Evolutionary conservation across 2,797 vertebrate genomes (phyloP).

Genomic region (Enteromius viviparus): DNA sequence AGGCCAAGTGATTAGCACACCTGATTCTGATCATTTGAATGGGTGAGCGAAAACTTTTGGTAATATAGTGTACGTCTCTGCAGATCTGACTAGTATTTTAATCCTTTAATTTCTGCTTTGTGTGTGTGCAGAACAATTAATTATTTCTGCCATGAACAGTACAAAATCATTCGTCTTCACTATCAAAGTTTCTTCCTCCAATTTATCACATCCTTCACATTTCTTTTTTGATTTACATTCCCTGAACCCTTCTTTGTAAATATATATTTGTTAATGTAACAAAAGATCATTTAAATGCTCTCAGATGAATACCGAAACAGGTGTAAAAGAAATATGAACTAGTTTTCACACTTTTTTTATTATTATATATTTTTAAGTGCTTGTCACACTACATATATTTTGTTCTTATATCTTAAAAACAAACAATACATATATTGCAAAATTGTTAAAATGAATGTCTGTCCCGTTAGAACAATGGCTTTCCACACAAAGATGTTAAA

Average conservation of each 20-base stretch:
- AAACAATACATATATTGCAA: conserved; percentile 15
- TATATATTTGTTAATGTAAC: background rate
- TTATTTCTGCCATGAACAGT: background rate
- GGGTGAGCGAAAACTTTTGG: too few species aligned
- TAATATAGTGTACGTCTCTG: background rate
- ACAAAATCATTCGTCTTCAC: background rate
- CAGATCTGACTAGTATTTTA: background rate
- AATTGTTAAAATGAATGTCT: conserved; percentile 5
- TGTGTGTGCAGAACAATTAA: background rate
- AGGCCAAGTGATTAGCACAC: too few species aligned
- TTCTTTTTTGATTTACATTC: too few species aligned
- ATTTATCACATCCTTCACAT: background rate
- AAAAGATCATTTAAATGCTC: background rate
- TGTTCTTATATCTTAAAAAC: conserved; percentile 3
- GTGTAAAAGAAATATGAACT: background rate
- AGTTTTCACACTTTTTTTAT: conserved; percentile 8
- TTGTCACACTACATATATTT: conserved; percentile 12
- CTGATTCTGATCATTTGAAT: too few species aligned
- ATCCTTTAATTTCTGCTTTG: background rate
- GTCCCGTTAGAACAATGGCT: background rate
- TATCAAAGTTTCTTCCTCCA: background rate
- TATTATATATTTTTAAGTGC: conserved; percentile 5
- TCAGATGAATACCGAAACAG: background rate
- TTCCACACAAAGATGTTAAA: background rate
- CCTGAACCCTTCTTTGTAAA: too few species aligned